Evolutionary conservation across 2,797 vertebrate species (phyloP), one percentile per base, ranked within the genome.

Genomic region (Dryobates pubescens): DNA sequence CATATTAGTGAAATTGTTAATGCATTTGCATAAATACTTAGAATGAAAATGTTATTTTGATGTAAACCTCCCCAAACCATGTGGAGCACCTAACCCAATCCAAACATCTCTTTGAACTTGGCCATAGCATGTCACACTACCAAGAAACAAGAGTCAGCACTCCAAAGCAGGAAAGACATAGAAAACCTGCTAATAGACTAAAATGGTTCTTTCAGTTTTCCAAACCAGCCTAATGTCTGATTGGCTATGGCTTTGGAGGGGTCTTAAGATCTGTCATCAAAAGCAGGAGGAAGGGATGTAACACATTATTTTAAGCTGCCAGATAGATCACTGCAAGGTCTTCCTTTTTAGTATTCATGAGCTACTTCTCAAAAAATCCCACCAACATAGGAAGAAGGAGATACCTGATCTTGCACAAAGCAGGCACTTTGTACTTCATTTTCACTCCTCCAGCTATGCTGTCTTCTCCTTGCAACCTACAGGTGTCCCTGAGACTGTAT

Each of bases 261-360:
- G 6, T 58, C 18, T 59, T 58, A 65, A 16, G 18, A 57, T 32
- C 18, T 49, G 22, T 8, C 20, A 29, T 18, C 20, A 27, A 5
- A 45, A 19, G 13, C 7, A 54, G 47, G 19, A 72, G 24, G 57
- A 3, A 43, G 5, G 0, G 0, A 1, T 9, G 3, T 7, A 65
- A 4, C 6, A 6, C 41, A 51, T 6, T 9, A 23, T 23, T 77
- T 71, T 30, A 20, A 45, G 16, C 18, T 63, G 19, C 29, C n/a
- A 29, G 17, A 41, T 6, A 2, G 72, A 81, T 53, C 2, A 2
- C 6, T 5, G 7, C n/a, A 63, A 34, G 7, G 10, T 14, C 30
- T 57, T 82, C 7, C 5, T 69, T 72, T 56, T 16, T 9, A 18
- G 5, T 27, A 76, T 86, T 73, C 61, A 75, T 7, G 19, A 71